These are phyloP conservation scores for Boloria selene DNA, from an alignment of 2,888 invertebrate species.

Conservation along the genomic window DNA sequence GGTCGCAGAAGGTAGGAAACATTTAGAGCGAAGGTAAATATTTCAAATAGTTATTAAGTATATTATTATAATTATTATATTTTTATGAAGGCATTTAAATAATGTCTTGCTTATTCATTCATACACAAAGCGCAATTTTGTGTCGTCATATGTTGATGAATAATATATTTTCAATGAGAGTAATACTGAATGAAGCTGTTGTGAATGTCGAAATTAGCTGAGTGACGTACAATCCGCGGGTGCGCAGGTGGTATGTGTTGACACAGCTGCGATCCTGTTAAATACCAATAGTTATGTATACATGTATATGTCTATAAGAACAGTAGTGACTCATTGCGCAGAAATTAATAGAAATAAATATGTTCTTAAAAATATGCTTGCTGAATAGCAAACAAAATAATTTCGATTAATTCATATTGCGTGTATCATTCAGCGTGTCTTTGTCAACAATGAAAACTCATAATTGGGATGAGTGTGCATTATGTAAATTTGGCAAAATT, in stretches of 20 bases:
- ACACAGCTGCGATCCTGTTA: slow-evolving; percentile 56
- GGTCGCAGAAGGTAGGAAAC: too few relatives aligned
- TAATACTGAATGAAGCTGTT: slow-evolving; percentile 52
- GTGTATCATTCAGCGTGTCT: too few relatives aligned
- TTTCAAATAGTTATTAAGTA: too few relatives aligned
- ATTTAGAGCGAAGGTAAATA: too few relatives aligned
- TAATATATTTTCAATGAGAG: slow-evolving; percentile 52
- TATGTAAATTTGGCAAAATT: slow-evolving; percentile 23
- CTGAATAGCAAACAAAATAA: neutral
- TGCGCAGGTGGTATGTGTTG: slow-evolving; percentile 58
- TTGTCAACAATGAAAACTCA: neutral
- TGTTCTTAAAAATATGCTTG: neutral
- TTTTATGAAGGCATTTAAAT: slow-evolving; percentile 1
- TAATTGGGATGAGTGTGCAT: neutral
- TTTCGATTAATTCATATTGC: neutral
- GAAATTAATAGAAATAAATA: slow-evolving; percentile 17
- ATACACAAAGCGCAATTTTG: neutral
- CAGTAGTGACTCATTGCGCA: slow-evolving; percentile 53
- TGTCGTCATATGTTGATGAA: slow-evolving; percentile 25
- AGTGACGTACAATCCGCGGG: slow-evolving; percentile 58
- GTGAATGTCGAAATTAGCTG: slow-evolving; percentile 62
- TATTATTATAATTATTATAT: neutral
- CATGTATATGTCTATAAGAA: slow-evolving; percentile 14
- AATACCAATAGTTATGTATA: slow-evolving; percentile 31
- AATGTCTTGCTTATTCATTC: slow-evolving; percentile 2